A percentile compares a stretch with the other conserved stretches of the same genome.
Evolutionary conservation across 2,113 vertebrate genomes (phyloP).

Genomic region (Fukomys damarensis): DNA sequence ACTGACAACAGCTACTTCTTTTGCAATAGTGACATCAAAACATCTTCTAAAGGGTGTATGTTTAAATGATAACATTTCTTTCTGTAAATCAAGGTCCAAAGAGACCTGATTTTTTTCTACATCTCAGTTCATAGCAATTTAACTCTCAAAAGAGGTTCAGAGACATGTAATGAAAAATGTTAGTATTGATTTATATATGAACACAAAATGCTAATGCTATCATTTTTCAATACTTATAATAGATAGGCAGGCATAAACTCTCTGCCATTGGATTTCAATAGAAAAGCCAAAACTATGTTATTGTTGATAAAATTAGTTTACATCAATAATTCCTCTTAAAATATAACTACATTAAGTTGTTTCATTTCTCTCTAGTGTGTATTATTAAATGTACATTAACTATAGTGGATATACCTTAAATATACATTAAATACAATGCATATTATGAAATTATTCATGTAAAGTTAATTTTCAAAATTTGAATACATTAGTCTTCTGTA

Average conservation of each 20-base stretch:
- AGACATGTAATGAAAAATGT: background rate
- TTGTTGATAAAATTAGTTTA: background rate
- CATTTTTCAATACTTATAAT: background rate
- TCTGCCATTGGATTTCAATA: background rate
- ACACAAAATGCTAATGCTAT: background rate
- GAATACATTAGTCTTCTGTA: background rate
- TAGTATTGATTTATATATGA: background rate
- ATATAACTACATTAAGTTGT: background rate
- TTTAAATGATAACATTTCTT: background rate
- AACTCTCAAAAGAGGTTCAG: background rate
- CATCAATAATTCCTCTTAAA: background rate
- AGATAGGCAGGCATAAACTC: background rate
- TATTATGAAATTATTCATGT: too few species aligned
- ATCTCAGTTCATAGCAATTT: background rate
- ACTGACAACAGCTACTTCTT: background rate
- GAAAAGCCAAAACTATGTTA: background rate
- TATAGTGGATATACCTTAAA: too few species aligned
- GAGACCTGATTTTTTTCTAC: background rate
- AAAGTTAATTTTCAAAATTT: background rate
- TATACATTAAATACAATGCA: too few species aligned
- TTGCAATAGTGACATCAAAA: background rate
- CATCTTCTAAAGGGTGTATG: background rate
- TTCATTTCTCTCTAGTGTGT: background rate
- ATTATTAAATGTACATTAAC: background rate
- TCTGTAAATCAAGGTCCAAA: background rate